Percentiles rank a stretch among this genome's conserved stretches.
Evolutionary conservation across 2,888 invertebrate species (phyloP).

Genomic region (Heliconius sara): DNA sequence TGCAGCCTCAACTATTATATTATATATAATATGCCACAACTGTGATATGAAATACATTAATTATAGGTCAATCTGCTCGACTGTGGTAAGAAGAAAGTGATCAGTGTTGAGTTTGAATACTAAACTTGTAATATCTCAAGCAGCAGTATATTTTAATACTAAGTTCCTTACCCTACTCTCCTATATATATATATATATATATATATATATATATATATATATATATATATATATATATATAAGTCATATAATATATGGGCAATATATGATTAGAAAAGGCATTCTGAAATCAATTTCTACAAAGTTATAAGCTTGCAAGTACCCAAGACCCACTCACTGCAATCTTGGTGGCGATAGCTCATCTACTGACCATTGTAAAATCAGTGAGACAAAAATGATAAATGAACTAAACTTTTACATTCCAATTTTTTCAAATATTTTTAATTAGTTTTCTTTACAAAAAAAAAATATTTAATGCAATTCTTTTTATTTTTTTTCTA

Average conservation of each 20-base stretch:
- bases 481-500: conserved; percentile 16
- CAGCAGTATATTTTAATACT: too few species aligned
- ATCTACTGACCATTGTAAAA: conserved; percentile 70
- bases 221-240: too few species aligned
- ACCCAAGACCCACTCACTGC: conserved; percentile 68
- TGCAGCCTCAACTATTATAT: too few species aligned
- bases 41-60: too few species aligned
- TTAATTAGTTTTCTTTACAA: conserved; percentile 18
- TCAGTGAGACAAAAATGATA: conserved; percentile 63
- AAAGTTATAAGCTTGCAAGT: conserved; percentile 59
- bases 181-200: too few species aligned
- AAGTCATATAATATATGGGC: conserved; percentile 40
- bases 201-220: too few species aligned
- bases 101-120: too few species aligned
- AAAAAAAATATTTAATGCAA: background rate
- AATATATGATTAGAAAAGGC: conserved; percentile 76
- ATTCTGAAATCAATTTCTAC: conserved; percentile 63
- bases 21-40: too few species aligned
- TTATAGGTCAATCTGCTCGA: too few species aligned
- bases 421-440: conserved; percentile 16
- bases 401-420: conserved; percentile 59
- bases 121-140: too few species aligned
- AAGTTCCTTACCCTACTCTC: too few species aligned
- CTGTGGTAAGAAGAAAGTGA: too few species aligned
- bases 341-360: conserved; percentile 69